Percentiles rank a stretch among this genome's conserved stretches.
Conservation (phyloP, 2,888 invertebrate genomes). For the Strigamia crassipes region DNA sequence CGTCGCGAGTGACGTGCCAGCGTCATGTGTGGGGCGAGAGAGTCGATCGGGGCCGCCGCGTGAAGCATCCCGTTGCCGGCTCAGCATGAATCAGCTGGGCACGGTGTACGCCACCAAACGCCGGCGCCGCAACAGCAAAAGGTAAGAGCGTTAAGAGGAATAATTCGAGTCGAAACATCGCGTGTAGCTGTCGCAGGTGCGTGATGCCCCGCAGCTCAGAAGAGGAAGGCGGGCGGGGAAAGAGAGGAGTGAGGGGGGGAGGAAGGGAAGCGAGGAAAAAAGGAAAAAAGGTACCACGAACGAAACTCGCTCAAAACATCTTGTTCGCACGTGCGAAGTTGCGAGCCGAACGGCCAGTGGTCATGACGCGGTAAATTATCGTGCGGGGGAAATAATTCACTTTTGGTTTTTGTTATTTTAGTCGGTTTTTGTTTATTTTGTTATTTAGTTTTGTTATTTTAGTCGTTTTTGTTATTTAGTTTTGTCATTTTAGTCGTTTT, state of each 20-base stretch:
- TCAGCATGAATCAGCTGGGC: slow-evolving; percentile 81
- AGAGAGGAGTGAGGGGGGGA: not conserved
- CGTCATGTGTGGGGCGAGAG: not conserved
- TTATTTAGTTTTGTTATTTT: no score
- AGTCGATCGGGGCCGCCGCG: not conserved
- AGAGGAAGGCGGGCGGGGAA: not conserved
- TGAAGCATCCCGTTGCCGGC: not conserved
- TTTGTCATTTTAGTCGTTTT: no score
- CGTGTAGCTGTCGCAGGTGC: slow-evolving; percentile 47
- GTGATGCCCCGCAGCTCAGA: slow-evolving; percentile 31
- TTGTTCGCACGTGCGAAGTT: not conserved
- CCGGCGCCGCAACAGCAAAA: slow-evolving; percentile 92
- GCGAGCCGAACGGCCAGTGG: not conserved
- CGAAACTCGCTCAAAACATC: not conserved
- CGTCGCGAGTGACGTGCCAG: not conserved
- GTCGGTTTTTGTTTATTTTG: no score
- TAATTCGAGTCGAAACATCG: not conserved
- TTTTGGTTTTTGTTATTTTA: no score
- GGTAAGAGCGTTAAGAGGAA: slow-evolving; percentile 68
- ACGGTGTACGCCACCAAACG: slow-evolving; percentile 97
- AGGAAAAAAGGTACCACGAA: not conserved
- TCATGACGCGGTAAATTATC: not conserved
- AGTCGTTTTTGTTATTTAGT: no score
- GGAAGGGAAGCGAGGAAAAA: no score
- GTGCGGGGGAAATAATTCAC: no score